Evolutionary conservation across 2,888 invertebrate genomes (phyloP).

Genomic region (Hypomecis punctinalis): DNA sequence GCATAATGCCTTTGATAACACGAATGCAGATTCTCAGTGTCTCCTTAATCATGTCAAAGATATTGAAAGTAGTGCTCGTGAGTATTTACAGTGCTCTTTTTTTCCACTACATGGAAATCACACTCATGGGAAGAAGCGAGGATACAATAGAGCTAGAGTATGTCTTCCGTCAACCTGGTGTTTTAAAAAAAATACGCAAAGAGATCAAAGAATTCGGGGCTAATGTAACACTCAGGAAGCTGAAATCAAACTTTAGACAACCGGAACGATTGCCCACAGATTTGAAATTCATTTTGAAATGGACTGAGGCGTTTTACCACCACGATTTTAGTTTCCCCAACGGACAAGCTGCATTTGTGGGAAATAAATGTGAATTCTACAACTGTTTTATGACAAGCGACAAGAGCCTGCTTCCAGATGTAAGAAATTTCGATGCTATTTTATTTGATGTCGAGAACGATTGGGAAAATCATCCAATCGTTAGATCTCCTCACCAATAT

Average conservation of each 20-base stretch:
- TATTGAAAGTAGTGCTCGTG: constrained; percentile 54
- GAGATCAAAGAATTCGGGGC: constrained; percentile 48
- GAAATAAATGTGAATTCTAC: constrained; percentile 62
- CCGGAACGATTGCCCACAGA: constrained; percentile 61
- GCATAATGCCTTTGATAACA: constrained; percentile 9
- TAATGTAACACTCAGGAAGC: constrained; percentile 41
- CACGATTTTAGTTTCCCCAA: constrained; percentile 46
- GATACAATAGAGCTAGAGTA: constrained; percentile 61
- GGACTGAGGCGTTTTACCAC: constrained; percentile 56
- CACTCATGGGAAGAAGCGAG: constrained; percentile 43
- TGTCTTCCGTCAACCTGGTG: constrained; percentile 43
- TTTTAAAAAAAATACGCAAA: constrained; percentile 48
- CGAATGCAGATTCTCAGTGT: neutral
- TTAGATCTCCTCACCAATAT: constrained; percentile 69
- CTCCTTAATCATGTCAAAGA: constrained; percentile 58
- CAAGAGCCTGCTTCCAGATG: constrained; percentile 59
- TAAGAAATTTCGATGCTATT: constrained; percentile 76
- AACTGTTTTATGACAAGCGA: constrained; percentile 77
- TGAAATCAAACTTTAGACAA: constrained; percentile 45
- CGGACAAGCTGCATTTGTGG: constrained; percentile 62
- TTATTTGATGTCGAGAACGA: constrained; percentile 78
- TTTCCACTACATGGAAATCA: constrained; percentile 53
- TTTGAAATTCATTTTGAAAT: constrained; percentile 67
- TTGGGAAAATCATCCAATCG: constrained; percentile 59
- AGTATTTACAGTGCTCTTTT: constrained; percentile 55